These are phyloP conservation scores for Branchinecta sandiegonensis DNA, from an alignment of 2,888 invertebrate species.

Conservation along the genomic window DNA sequence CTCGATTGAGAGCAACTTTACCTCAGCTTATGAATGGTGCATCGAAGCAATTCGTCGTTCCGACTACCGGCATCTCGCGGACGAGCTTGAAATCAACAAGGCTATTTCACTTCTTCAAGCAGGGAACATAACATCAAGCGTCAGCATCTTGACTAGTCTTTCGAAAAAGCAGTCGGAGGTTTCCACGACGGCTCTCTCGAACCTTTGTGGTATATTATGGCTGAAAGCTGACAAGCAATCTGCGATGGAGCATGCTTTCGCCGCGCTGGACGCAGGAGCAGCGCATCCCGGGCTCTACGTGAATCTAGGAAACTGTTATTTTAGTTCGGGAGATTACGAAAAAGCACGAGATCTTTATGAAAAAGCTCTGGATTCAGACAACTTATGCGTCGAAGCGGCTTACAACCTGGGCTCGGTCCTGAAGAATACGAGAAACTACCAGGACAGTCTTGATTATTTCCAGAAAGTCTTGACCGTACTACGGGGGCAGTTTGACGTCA, in stretches of 20 bases:
- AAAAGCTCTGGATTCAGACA: conserved; percentile 60
- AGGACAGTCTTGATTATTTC: conserved; percentile 62
- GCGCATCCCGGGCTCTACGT: conserved; percentile 69
- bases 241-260: conserved; percentile 58
- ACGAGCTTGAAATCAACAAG: conserved; percentile 79
- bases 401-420: conserved; percentile 51
- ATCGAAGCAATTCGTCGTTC: conserved; percentile 84
- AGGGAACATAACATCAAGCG: conserved; percentile 60
- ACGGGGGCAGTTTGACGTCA: conserved; percentile 53
- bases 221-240: conserved; percentile 62
- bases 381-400: conserved; percentile 65
- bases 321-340: conserved; percentile 50
- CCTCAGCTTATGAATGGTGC: conserved; percentile 51
- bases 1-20: conserved; percentile 49
- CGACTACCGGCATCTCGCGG: conserved; percentile 62
- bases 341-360: conserved; percentile 55
- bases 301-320: conserved; percentile 66
- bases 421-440: conserved; percentile 44
- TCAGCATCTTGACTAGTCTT: conserved; percentile 67
- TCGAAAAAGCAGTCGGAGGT: conserved; percentile 71
- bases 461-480: conserved; percentile 56
- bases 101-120: conserved; percentile 69
- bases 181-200: conserved; percentile 67
- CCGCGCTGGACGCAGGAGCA: conserved; percentile 55
- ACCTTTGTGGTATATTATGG: conserved; percentile 68